Evolutionary conservation across 1,140 invertebrate genomes (phyloP), one percentile per base, ranked within the genome.

Genomic region (Camponotus vicinus): DNA sequence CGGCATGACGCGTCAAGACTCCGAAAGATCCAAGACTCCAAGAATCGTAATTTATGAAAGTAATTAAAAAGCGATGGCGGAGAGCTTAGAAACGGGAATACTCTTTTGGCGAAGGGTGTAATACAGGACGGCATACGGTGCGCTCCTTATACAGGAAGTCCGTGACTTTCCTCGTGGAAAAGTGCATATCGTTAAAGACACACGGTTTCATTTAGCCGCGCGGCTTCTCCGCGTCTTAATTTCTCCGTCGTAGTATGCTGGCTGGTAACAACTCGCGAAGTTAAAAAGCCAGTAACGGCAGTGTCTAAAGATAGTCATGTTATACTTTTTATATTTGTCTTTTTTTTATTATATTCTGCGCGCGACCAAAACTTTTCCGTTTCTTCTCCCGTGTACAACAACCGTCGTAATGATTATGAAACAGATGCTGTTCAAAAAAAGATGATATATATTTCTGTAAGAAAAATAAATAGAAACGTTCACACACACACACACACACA

Each of bases 201-300:
- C 59, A 59, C 66, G 73, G 86, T 64, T 80, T 59, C 66, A 59
- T 88, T 82, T 88, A 76, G 73, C 71, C 34, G 49, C 73, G 59
- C 83, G 83, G 83, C 57, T 75, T 40, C 73, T 73, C 69, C 79
- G 79, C 79, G 55, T 83, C 79, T 83, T 83, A 83, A 83, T 83
- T 83, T 83, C 79, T 61, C 37, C 40, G 55, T 75, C 55, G 69
- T 49, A 55, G 55, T 75, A 75, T 55, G 69, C 57, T 83, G 57
- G 27, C 55, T 49, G 21, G 52, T 83, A 73, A 75, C 79, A 83
- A 83, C 55, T 73, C 79, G 69, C 79, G n/a, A 83, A 83, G 79
- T 83, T 75, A 83, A 75, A 83, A 83, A 75, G 79, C 73, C 79
- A 83, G 79, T 83, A 83, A 83, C 69, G 40, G 55, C 69, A 69